Base-by-base conservation (phyloP, 1,140 invertebrate genomes). In the Tribolium madens region DNA sequence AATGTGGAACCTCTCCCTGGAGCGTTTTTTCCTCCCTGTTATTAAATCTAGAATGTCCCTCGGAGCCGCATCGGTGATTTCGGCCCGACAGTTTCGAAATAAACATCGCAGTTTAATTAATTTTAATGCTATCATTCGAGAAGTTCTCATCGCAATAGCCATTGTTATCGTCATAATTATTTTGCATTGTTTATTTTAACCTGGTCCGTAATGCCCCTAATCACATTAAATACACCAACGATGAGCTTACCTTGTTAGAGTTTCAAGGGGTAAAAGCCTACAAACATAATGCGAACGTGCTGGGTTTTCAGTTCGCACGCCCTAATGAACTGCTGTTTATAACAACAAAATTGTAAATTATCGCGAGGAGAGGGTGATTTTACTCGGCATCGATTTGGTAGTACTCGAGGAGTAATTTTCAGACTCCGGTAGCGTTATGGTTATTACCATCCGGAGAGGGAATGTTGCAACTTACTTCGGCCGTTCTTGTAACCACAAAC, bases 171-270 rank as follows among this genome's bases (percentile, higher is more conserved):
- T 50, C 50, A 52, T 15, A 33, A 72, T 72, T 50, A 33, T 72
- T 33, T 50, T 17, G 18, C 70, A 50, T 72, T 72, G 70, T 72
- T 72, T 72, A 72, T 72, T 72, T 72, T 72, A 47, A 72, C 70
- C 70, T 50, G 13, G 21, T 15, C 57, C 13, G 47, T 71, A 47
- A 71, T 71, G 69, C 69, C 47, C 42, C 31, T 72, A 72, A 72
- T 72, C 70, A 72, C 42, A 72, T 72, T 72, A 72, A 72, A 72
- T 72, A 72, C 50, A 26, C 46, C 50, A 33, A 72, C 46, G 18
- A 72, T 52, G 70, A 72, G 70, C 70, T 72, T 72, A 72, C 70
- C 70, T 72, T 72, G 70, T 72, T 72, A 72, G 46, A 71, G 69
- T 50, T 60, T 60, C 18, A n/a, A 31, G 57, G 26, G 26, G 21